Conservation (phyloP, 37 sponge, comb jelly and placozoan genomes). For the Aplysina aerophoba region DNA sequence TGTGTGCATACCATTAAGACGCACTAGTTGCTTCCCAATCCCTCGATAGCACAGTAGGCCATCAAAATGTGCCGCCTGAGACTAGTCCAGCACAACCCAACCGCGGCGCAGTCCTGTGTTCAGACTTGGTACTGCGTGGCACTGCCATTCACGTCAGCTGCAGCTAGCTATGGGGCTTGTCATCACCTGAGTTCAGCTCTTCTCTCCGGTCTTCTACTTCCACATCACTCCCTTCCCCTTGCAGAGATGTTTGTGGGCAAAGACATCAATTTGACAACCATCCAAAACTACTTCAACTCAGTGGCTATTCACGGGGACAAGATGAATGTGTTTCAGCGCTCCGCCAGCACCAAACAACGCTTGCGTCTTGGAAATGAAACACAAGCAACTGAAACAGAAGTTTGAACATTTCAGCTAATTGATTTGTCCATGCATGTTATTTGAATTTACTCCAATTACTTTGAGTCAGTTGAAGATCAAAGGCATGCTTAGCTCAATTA, state of each 20-base stretch:
- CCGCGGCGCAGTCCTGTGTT: too few relatives aligned
- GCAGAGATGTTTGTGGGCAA: constrained; percentile 22
- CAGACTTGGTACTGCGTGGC: too few relatives aligned
- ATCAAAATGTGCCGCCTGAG: too few relatives aligned
- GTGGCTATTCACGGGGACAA: constrained; percentile 7
- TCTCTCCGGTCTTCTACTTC: background rate
- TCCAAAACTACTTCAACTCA: constrained; percentile 35
- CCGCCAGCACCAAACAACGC: background rate
- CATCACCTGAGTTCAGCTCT: too few relatives aligned
- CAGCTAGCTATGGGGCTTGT: too few relatives aligned
- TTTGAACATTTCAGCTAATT: background rate
- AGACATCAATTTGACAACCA: constrained; percentile 15
- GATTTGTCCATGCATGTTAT: background rate
- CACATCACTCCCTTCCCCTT: background rate
- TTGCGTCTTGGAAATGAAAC: background rate
- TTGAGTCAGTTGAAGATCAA: too few relatives aligned
- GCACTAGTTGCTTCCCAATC: too few relatives aligned
- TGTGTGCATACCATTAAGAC: too few relatives aligned
- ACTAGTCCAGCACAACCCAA: too few relatives aligned
- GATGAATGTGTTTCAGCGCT: constrained; percentile 1
- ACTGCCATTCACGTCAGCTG: too few relatives aligned
- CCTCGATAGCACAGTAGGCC: too few relatives aligned
- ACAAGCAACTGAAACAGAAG: constrained; percentile 26
- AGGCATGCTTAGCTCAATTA: too few relatives aligned
- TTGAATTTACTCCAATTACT: background rate